phyloP scores from a whole-genome alignment of 2,113 vertebrate genomes.

The Rhinoderma darwinii region DNA sequence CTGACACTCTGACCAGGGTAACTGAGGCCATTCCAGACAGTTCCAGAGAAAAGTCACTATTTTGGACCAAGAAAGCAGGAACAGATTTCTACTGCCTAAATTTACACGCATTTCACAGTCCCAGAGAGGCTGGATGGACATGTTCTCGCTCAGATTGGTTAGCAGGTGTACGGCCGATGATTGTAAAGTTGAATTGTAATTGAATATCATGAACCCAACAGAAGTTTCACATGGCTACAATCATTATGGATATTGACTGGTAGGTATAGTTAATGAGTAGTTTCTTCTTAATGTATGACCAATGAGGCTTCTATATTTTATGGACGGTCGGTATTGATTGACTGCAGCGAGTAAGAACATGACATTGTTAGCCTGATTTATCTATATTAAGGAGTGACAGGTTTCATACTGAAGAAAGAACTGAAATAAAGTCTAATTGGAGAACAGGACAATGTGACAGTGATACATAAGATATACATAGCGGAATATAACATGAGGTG shows the following conservation, averaged over 20 bases:
- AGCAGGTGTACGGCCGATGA: neutral
- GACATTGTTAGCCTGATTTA: conserved; percentile 34
- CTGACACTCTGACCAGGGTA: too few relatives aligned
- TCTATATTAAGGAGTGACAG: conserved; percentile 19
- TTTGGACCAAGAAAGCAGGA: neutral
- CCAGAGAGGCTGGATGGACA: neutral
- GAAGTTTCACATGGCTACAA: neutral
- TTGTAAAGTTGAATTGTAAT: neutral
- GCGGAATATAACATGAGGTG: neutral
- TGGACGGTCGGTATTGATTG: neutral
- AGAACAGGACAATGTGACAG: neutral
- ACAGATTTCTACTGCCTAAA: neutral
- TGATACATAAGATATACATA: neutral
- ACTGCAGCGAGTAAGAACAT: neutral
- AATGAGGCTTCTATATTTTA: neutral
- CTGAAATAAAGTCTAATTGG: neutral
- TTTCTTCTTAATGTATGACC: conserved; percentile 1
- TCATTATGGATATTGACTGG: neutral
- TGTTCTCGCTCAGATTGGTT: neutral
- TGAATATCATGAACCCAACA: neutral
- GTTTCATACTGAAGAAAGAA: neutral
- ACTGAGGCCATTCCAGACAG: neutral
- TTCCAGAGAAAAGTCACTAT: neutral
- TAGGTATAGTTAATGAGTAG: neutral
- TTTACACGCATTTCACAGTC: neutral